Evolutionary conservation across 1,140 invertebrate genomes (phyloP).

Genomic region (Bombus cullumanus): DNA sequence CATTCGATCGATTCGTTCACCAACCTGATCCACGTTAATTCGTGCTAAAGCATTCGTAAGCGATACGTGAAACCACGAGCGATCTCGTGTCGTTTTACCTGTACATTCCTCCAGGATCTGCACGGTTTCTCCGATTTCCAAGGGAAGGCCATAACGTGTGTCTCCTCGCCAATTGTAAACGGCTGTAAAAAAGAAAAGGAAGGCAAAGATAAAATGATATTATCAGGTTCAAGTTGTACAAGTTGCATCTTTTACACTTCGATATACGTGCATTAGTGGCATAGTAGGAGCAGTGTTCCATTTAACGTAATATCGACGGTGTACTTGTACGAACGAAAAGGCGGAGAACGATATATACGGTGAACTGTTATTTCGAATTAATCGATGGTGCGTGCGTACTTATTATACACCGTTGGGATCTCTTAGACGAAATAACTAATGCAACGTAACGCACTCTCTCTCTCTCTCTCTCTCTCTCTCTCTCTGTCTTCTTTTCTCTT

Average conservation of each 20-base stretch:
- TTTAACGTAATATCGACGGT: too few relatives aligned
- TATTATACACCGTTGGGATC: not conserved
- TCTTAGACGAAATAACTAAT: not conserved
- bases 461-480: not conserved
- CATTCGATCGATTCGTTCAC: too few relatives aligned
- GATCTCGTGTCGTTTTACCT: conserved; percentile 81
- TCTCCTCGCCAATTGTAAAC: conserved; percentile 95
- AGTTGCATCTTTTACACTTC: too few relatives aligned
- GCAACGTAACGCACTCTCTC: not conserved
- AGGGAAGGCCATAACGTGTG: conserved; percentile 89
- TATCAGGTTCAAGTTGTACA: too few relatives aligned
- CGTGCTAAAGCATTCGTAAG: not conserved
- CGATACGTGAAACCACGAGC: not conserved
- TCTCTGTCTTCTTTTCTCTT: not conserved
- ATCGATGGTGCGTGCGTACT: not conserved
- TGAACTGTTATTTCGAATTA: too few relatives aligned
- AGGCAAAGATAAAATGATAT: too few relatives aligned
- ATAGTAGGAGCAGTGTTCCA: too few relatives aligned
- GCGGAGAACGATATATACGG: too few relatives aligned
- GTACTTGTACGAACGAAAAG: too few relatives aligned
- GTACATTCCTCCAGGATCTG: conserved; percentile 95
- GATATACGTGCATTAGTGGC: too few relatives aligned
- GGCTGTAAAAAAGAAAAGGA: conserved; percentile 85
- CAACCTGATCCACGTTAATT: not conserved
- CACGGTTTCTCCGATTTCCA: conserved; percentile 95